Evolutionary conservation across 64 coral and sea anemone species (phyloP).

Genomic region (Platygyra sinensis): DNA sequence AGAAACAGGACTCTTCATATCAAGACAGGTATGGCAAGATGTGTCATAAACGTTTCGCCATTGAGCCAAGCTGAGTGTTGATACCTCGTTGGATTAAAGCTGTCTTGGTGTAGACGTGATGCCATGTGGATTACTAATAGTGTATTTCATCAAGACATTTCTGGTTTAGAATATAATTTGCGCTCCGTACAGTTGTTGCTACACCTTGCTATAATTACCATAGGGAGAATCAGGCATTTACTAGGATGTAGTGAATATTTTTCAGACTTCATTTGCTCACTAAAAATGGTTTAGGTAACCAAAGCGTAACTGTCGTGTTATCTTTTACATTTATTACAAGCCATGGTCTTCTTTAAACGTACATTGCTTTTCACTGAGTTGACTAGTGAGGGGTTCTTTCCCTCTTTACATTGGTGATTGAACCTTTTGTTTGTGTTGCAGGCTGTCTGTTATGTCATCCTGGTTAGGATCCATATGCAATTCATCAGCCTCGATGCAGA

Average conservation of each 20-base stretch:
- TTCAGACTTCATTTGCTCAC: neutral
- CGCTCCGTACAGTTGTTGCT: too few relatives aligned
- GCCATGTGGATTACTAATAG: too few relatives aligned
- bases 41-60: neutral
- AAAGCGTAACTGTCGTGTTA: neutral
- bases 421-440: neutral
- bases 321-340: too few relatives aligned
- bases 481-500: neutral
- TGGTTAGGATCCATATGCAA: conserved; percentile 52
- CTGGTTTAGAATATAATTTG: too few relatives aligned
- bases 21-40: conserved; percentile 5
- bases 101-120: too few relatives aligned
- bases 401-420: neutral
- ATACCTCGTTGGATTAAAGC: too few relatives aligned
- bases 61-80: neutral
- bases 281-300: neutral
- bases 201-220: too few relatives aligned
- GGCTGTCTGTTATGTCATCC: conserved; percentile 58
- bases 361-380: too few relatives aligned
- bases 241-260: neutral
- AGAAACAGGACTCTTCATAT: conserved; percentile 50
- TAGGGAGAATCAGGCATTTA: too few relatives aligned
- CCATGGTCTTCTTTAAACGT: too few relatives aligned
- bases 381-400: too few relatives aligned
- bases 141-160: too few relatives aligned